A percentile compares a stretch with the other conserved stretches of the same genome.
Evolutionary conservation across 2,113 vertebrate genomes (phyloP).

Genomic region (Baryphthengus martii): DNA sequence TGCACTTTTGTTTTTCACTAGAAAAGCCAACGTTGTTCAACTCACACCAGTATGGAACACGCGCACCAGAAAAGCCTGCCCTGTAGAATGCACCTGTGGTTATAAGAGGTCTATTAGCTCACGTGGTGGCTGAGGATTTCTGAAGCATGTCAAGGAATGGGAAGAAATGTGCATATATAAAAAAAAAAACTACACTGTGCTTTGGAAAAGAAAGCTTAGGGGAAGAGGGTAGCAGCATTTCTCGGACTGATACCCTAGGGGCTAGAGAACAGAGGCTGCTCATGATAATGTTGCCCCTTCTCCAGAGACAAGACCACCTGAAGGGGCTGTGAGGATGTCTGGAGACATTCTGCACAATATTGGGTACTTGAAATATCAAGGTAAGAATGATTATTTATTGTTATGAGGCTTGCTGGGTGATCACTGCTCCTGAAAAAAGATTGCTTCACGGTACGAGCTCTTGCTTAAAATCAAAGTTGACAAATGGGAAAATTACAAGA

Average conservation of each 20-base stretch:
- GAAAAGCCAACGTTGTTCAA: not conserved
- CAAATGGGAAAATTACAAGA: not conserved
- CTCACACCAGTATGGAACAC: not conserved
- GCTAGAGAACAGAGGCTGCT: not conserved
- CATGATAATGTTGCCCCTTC: accelerated
- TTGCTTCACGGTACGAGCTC: accelerated
- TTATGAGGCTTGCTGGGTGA: not conserved
- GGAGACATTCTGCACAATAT: not conserved
- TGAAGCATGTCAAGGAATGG: not conserved
- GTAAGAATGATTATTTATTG: not conserved
- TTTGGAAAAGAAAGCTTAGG: not conserved
- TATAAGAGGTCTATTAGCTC: not conserved
- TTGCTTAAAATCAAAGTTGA: not conserved
- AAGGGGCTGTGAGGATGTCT: not conserved
- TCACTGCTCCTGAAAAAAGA: not conserved
- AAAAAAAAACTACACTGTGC: not conserved
- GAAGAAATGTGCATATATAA: not conserved
- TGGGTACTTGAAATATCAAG: not conserved
- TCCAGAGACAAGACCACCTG: not conserved
- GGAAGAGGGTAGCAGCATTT: accelerated
- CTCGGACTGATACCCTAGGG: not conserved
- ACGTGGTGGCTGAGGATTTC: not conserved
- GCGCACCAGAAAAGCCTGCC: not conserved
- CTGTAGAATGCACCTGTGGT: not conserved
- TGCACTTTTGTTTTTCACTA: not conserved